Evolutionary conservation across 2,113 vertebrate species (phyloP), one percentile per base, ranked within the genome.

Genomic region (Gambusia holbrooki): DNA sequence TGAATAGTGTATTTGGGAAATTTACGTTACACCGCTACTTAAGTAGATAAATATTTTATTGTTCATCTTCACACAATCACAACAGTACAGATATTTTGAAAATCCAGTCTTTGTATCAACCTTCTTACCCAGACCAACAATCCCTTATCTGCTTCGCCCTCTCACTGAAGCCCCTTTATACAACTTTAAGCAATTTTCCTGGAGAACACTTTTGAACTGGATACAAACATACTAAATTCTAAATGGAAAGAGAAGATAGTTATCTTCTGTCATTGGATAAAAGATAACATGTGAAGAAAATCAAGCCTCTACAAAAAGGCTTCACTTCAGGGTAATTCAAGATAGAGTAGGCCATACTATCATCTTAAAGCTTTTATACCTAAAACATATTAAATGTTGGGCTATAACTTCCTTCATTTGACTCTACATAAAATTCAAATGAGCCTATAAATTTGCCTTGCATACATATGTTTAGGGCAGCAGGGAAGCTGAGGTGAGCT

Each of bases 351-450:
- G 66, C 71, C 32, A 75, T 80, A 87, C 27, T 74, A 71, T 80
- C 32, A 2, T 82, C 71, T 87, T 90, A 85, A 88, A 77, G 87
- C 79, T 90, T 91, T 87, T 91, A 88, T 88, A 81, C 91, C 78
- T 86, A 80, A 88, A 90, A 79, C 87, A 84, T 92, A 89, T 90
- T 92, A 93, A 92, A 92, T 82, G 73, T 77, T 67, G 71, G 79
- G 92, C 91, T 90, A 92, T 88, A 86, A 88, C 90, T 89, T 90
- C 81, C 88, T 92, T 82, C 90, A 92, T 93, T 92, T 90, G 88
- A 87, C 92, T 83, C 76, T 84, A 92, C 91, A 81, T 91, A 92
- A 89, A 89, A 93, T 92, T 94, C 84, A 90, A 82, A 84, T 67
- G 78, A 82, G 63, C 76, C 84, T 75, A 84, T 90, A 92, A 87